Percentiles rank a stretch among this genome's conserved stretches.
phyloP scores from a whole-genome alignment of 2,888 invertebrate genomes.

The Buathra laborator region DNA sequence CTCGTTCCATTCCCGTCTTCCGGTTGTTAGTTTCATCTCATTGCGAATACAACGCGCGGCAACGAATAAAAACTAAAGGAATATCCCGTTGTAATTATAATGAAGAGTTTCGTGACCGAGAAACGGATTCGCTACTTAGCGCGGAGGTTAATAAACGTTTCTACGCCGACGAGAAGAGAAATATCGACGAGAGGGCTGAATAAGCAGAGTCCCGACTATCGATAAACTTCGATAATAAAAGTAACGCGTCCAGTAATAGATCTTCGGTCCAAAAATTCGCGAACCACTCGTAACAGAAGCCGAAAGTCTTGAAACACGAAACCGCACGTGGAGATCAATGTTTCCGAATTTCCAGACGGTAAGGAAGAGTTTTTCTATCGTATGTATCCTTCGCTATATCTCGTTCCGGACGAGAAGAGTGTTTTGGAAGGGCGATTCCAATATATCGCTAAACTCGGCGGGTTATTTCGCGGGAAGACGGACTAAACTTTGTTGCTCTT shows the following conservation, averaged over 20 bases:
- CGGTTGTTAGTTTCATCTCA: not conserved
- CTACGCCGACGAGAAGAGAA: not conserved
- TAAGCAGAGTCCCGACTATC: slow-evolving; percentile 15
- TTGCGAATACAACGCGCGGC: not conserved
- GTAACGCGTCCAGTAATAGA: slow-evolving; percentile 52
- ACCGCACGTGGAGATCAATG: slow-evolving; percentile 13
- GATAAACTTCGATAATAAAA: slow-evolving; percentile 44
- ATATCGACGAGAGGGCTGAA: not conserved
- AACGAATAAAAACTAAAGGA: too few relatives aligned
- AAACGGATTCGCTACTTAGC: too few relatives aligned
- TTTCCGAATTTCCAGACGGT: slow-evolving; percentile 26
- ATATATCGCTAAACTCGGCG: slow-evolving; percentile 9
- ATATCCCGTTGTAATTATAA: too few relatives aligned
- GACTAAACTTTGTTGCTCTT: not conserved
- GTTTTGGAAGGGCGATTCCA: not conserved
- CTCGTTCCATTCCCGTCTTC: too few relatives aligned
- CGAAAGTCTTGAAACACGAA: slow-evolving; percentile 16
- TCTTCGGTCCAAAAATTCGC: slow-evolving; percentile 38
- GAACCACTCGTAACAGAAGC: slow-evolving; percentile 2
- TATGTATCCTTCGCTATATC: not conserved
- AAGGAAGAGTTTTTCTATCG: not conserved
- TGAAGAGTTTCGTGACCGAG: too few relatives aligned
- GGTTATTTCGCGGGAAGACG: not conserved
- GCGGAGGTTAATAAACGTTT: too few relatives aligned
- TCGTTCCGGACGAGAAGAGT: not conserved